These are phyloP conservation scores for Chrysolina americana DNA, from an alignment of 2,888 invertebrate genomes.

Conservation along the genomic window DNA sequence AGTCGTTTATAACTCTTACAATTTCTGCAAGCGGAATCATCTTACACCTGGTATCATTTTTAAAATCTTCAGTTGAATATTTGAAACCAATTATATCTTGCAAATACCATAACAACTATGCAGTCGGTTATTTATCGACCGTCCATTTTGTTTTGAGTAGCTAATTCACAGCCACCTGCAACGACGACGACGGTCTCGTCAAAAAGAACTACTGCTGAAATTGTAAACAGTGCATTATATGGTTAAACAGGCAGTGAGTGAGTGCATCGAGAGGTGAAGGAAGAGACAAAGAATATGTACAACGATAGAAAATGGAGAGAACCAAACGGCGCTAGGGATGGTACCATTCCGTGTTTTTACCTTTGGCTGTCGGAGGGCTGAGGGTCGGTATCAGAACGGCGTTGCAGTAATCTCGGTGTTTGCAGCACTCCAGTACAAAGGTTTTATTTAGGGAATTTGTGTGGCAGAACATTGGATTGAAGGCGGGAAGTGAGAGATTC, in stretches of 20 bases:
- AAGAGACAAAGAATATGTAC: slow-evolving; percentile 49
- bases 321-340: slow-evolving; percentile 28
- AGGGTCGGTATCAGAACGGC: slow-evolving; percentile 79
- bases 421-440: slow-evolving; percentile 88
- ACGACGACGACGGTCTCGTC: background rate
- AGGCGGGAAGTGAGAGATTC: slow-evolving; percentile 81
- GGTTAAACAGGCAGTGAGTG: slow-evolving; percentile 47
- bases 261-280: slow-evolving; percentile 39
- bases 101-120: too few relatives aligned
- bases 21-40: too few relatives aligned
- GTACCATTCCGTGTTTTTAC: slow-evolving; percentile 70
- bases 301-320: slow-evolving; percentile 34
- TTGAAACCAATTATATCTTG: too few relatives aligned
- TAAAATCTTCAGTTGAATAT: too few relatives aligned
- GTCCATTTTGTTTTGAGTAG: slow-evolving; percentile 9
- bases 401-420: slow-evolving; percentile 83
- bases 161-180: background rate
- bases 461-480: slow-evolving; percentile 88
- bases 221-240: slow-evolving; percentile 31
- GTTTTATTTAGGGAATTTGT: slow-evolving; percentile 82
- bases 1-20: too few relatives aligned
- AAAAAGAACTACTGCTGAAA: slow-evolving; percentile 14
- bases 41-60: too few relatives aligned
- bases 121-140: background rate
- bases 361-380: slow-evolving; percentile 78